Percentiles rank a stretch among this genome's conserved stretches.
Evolutionary conservation across 2,888 invertebrate species (phyloP).

Genomic region (Conomelus anceps): DNA sequence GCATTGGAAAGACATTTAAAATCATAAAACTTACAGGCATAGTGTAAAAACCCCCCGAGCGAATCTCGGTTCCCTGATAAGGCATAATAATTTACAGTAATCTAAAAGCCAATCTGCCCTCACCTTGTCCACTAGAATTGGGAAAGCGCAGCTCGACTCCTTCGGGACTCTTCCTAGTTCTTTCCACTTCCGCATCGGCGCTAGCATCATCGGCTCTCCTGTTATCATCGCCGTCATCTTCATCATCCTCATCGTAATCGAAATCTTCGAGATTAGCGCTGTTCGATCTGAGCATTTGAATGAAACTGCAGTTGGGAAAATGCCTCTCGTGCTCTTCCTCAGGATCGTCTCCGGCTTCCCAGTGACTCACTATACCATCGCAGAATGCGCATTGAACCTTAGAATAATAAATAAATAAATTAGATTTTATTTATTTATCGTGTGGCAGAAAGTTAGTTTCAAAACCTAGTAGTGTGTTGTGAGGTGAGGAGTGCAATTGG

Average conservation of each 20-base stretch:
- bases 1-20: too few relatives aligned
- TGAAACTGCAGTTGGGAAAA: conserved; percentile 54
- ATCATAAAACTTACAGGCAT: too few relatives aligned
- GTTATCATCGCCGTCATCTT: not conserved
- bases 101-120: too few relatives aligned
- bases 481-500: too few relatives aligned
- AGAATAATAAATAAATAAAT: conserved; percentile 26
- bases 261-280: not conserved
- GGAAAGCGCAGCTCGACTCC: conserved; percentile 16
- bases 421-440: too few relatives aligned
- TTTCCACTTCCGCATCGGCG: not conserved
- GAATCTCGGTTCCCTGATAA: too few relatives aligned
- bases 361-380: conserved; percentile 58
- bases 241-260: not conserved
- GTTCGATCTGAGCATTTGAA: not conserved
- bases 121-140: not conserved
- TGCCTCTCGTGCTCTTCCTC: conserved; percentile 58
- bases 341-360: conserved; percentile 63
- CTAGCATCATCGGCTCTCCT: not conserved
- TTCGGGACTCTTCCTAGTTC: conserved; percentile 11
- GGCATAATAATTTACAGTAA: too few relatives aligned
- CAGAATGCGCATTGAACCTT: conserved; percentile 78
- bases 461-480: not conserved
- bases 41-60: too few relatives aligned
- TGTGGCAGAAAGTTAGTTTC: not conserved